These are phyloP conservation scores for Budorcas taxicolor DNA, from an alignment of 2,113 vertebrate genomes.

Conservation along the genomic window DNA sequence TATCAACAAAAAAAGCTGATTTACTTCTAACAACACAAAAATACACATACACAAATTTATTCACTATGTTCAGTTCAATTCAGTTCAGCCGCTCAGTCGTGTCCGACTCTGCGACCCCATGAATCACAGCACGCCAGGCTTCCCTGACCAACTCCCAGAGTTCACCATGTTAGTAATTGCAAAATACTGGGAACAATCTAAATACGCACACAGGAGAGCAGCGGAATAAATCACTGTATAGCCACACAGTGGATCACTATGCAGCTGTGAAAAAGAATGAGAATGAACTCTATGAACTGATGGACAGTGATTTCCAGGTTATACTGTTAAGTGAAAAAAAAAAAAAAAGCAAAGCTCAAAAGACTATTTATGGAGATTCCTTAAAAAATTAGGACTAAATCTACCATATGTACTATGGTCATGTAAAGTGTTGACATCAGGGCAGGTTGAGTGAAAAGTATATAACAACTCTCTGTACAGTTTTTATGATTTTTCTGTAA, in stretches of 20 bases:
- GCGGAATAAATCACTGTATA: neutral
- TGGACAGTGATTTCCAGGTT: neutral
- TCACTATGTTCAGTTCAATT: neutral
- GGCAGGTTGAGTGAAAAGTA: neutral
- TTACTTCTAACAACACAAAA: neutral
- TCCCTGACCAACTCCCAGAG: too few species aligned
- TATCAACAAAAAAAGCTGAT: neutral
- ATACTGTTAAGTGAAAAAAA: neutral
- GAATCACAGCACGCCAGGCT: too few species aligned
- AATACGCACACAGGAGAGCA: neutral
- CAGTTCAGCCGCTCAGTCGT: too few species aligned
- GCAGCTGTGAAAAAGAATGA: neutral
- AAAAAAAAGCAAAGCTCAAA: neutral
- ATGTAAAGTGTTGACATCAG: neutral
- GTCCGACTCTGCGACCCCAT: too few species aligned
- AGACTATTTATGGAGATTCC: neutral
- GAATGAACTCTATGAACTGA: neutral
- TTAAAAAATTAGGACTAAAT: neutral
- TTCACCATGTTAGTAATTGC: neutral
- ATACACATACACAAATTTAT: neutral
- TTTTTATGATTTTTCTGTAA: neutral
- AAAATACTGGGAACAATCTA: neutral
- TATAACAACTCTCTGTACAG: neutral
- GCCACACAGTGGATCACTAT: neutral
- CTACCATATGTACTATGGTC: neutral